Percentiles rank a stretch among this genome's conserved stretches.
These are phyloP conservation scores for Schlechtendalia chinensis DNA, from an alignment of 1,140 invertebrate species.

Conservation along the genomic window DNA sequence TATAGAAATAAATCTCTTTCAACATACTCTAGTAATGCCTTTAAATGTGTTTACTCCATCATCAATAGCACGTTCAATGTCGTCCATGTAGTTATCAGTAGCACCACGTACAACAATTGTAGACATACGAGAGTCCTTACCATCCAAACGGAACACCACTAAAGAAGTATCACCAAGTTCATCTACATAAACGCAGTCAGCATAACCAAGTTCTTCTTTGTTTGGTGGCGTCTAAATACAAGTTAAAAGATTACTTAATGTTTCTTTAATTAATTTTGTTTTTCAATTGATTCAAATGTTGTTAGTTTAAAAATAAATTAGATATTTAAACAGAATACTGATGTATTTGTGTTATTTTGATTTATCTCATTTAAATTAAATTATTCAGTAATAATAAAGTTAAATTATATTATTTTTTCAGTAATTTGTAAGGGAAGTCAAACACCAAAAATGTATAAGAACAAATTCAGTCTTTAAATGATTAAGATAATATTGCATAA, in stretches of 20 bases:
- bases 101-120: constrained; percentile 94
- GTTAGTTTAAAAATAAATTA: no score
- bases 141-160: constrained; percentile 84
- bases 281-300: no score
- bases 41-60: constrained; percentile 99
- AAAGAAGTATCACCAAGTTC: constrained; percentile 94
- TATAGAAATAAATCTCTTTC: neutral
- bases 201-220: constrained; percentile 87
- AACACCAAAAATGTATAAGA: no score
- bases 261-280: no score
- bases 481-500: no score
- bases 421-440: no score
- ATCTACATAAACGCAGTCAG: constrained; percentile 88
- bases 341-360: no score
- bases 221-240: constrained; percentile 69
- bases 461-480: no score
- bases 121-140: constrained; percentile 78
- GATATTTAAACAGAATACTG: no score
- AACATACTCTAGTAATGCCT: constrained; percentile 65
- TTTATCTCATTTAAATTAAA: no score
- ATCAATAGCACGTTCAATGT: constrained; percentile 96
- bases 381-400: no score
- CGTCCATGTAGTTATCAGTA: constrained; percentile 98
- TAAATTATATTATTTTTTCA: no score
- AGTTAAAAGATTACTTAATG: neutral